phyloP scores from a whole-genome alignment of 2,113 vertebrate genomes.

The Percopsis transmontana region DNA sequence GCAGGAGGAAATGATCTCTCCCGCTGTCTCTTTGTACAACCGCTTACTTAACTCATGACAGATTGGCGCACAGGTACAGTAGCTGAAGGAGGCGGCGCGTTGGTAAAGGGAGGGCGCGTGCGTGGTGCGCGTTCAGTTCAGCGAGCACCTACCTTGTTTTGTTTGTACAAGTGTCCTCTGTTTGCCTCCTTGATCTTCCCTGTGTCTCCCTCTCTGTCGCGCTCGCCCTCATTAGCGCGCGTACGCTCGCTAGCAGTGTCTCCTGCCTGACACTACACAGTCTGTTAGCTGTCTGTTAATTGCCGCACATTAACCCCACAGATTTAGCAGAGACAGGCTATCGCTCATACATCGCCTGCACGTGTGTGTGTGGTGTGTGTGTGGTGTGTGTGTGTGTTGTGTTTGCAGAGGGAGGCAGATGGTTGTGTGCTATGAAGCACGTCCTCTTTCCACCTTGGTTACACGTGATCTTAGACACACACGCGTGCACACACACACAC shows the following conservation, averaged over 20 bases:
- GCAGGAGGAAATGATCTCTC: too few relatives aligned
- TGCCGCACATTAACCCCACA: constrained; percentile 48
- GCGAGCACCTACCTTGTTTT: too few relatives aligned
- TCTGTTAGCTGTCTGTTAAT: constrained; percentile 28
- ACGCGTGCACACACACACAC: not conserved
- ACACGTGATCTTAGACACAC: too few relatives aligned
- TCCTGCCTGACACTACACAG: constrained; percentile 12
- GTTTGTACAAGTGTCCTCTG: not conserved
- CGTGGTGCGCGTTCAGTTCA: too few relatives aligned
- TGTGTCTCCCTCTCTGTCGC: not conserved
- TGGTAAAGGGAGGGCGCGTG: too few relatives aligned
- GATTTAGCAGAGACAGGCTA: constrained; percentile 31
- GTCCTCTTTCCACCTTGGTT: constrained; percentile 11
- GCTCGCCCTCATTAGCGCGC: not conserved
- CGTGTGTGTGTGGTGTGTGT: constrained; percentile 2
- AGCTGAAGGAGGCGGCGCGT: too few relatives aligned
- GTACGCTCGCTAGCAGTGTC: not conserved
- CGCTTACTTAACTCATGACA: too few relatives aligned
- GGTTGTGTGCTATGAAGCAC: constrained; percentile 6
- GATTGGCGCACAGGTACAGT: too few relatives aligned
- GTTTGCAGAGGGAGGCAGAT: constrained; percentile 34
- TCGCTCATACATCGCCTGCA: constrained; percentile 37
- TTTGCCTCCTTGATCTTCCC: not conserved
- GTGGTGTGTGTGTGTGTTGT: constrained; percentile 6
- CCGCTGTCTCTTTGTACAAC: too few relatives aligned